Percentiles rank a stretch among this genome's conserved stretches.
Conservation (phyloP, 2,888 invertebrate genomes). For the Drosophila ezoana region DNA sequence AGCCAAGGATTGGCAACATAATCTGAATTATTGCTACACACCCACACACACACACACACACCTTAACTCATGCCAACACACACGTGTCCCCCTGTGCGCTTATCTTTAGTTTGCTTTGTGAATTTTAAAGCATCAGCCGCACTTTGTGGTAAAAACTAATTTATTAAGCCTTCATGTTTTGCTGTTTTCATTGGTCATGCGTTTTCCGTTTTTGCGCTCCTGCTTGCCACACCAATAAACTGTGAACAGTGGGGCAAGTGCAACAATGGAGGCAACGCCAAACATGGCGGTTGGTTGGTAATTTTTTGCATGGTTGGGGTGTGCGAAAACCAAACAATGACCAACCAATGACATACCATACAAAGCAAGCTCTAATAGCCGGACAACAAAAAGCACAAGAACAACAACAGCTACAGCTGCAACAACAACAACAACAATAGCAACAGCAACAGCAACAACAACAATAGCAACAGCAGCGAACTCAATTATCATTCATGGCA, state of each 20-base stretch:
- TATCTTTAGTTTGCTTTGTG: conserved; percentile 32
- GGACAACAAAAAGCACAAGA: conserved; percentile 26
- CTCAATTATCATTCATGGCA: conserved; percentile 72
- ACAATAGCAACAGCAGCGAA: conserved; percentile 42
- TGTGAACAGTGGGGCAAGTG: conserved; percentile 31
- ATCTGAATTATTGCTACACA: conserved; percentile 13
- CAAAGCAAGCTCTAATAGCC: conserved; percentile 51
- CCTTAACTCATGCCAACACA: background rate
- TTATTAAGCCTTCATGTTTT: conserved; percentile 55
- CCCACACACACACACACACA: conserved; percentile 1
- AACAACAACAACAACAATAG: background rate
- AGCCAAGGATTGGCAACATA: background rate
- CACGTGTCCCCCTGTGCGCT: background rate
- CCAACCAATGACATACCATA: conserved; percentile 43
- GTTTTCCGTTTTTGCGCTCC: conserved; percentile 15
- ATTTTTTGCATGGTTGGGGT: conserved; percentile 22
- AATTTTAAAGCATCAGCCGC: conserved; percentile 35
- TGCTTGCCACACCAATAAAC: conserved; percentile 35
- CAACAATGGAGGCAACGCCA: conserved; percentile 27
- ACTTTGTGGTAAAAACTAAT: conserved; percentile 58
- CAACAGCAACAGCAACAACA: conserved; percentile 8
- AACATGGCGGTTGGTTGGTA: conserved; percentile 23
- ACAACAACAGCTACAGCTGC: background rate
- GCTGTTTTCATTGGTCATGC: conserved; percentile 40
- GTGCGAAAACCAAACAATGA: conserved; percentile 47